Evolutionary conservation across 2,888 invertebrate genomes (phyloP), one percentile per base, ranked within the genome.

Genomic region (Drepanosiphum platanoidis): DNA sequence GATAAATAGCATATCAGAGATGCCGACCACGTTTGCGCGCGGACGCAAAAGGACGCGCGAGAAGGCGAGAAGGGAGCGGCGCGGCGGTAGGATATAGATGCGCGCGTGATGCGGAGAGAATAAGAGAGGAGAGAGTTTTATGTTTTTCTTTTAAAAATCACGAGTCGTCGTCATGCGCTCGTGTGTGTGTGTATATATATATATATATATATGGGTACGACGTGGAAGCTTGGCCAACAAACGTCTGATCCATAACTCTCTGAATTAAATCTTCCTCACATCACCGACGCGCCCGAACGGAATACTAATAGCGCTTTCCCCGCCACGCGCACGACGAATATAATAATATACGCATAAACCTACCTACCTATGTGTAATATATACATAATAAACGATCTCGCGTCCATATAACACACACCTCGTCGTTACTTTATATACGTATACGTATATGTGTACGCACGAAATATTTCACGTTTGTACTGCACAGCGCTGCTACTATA

Each of bases 91-190:
- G 18, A 58, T 81, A 58, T 81, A 15, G 22, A 32, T n/a, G 30
- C 34, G 30, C 34, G 30, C n/a, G n/a, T n/a, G n/a, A n/a, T 71
- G 70, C 32, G 3, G 58, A 32, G 42, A 34, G 36, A 74, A 27
- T 27, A n/a, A 46, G 68, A 77, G 84, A 58, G 68, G 61, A 84
- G 75, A 84, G 84, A 75, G 84, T 84, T 75, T 75, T 66, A 75
- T 81, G n/a, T 72, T 77, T 77, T 77, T 77, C 75, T 84, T 77
- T 84, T 84, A 84, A 84, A 77, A 84, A 84, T 84, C 84, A 84
- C 84, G 77, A 84, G 77, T 39, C 77, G 84, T 84, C 84, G 84
- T 83, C 72, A 42, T 52, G 30, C 30, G 34, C 15, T 34, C 70
- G n/a, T 22, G 68, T 61, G 9, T 61, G 22, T 61, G 5, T 27